phyloP scores from a whole-genome alignment of 2,888 invertebrate genomes.

The Lepidonotus clava region DNA sequence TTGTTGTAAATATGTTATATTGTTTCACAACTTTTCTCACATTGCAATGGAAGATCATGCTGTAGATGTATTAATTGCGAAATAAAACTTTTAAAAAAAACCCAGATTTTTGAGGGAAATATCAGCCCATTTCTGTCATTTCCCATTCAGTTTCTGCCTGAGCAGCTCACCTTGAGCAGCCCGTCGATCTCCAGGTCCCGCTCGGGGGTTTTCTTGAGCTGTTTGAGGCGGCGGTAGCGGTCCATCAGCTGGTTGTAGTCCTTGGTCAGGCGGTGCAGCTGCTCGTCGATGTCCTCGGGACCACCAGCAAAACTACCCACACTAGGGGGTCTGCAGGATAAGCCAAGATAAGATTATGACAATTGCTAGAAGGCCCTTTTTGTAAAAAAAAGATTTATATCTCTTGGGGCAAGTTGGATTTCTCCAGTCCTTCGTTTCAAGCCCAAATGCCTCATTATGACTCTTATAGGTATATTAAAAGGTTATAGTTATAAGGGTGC shows the following conservation, averaged over 20 bases:
- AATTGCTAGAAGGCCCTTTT: too few species aligned
- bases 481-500: too few species aligned
- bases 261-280: slow-evolving; percentile 69
- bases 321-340: slow-evolving; percentile 44
- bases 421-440: too few species aligned
- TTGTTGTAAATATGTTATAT: background rate
- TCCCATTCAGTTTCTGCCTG: background rate
- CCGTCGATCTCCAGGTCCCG: slow-evolving; percentile 74
- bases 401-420: too few species aligned
- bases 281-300: slow-evolving; percentile 60
- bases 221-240: slow-evolving; percentile 74
- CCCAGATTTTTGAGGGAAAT: too few species aligned
- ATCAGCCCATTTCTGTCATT: too few species aligned
- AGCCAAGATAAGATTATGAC: too few species aligned
- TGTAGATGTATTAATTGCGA: background rate
- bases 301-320: slow-evolving; percentile 57
- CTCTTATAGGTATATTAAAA: too few species aligned
- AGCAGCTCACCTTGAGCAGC: slow-evolving; percentile 70
- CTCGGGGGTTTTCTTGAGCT: slow-evolving; percentile 72
- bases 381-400: too few species aligned
- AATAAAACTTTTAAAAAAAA: background rate
- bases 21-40: too few species aligned
- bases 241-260: slow-evolving; percentile 77
- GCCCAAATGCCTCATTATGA: too few species aligned
- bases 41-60: background rate